Conservation (phyloP, 2,888 invertebrate genomes). For the Apamea anceps region DNA sequence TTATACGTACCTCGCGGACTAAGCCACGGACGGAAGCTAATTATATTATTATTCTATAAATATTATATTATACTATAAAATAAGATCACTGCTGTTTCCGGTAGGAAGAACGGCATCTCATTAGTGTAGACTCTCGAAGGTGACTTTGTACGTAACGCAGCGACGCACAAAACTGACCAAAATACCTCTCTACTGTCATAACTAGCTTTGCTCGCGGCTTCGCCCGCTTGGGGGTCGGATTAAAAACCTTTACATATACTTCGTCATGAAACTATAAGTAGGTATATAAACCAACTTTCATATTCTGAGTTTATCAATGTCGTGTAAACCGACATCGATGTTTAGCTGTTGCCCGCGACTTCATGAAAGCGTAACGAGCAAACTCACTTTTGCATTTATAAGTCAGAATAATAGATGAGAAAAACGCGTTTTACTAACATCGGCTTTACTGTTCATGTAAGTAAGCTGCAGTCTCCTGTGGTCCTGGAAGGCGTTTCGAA, state of each 20-base stretch:
- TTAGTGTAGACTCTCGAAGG: neutral
- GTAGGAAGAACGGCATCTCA: neutral
- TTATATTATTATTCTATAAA: too few species aligned
- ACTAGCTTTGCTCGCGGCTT: neutral
- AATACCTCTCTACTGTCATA: neutral
- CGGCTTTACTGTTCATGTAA: slow-evolving; percentile 88
- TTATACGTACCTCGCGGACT: too few species aligned
- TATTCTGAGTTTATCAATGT: neutral
- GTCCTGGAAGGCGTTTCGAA: slow-evolving; percentile 90
- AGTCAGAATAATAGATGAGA: neutral
- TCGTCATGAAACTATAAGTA: neutral
- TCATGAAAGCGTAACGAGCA: too few species aligned
- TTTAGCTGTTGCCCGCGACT: neutral
- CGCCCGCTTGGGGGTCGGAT: neutral
- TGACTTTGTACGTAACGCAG: neutral
- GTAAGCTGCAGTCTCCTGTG: slow-evolving; percentile 91
- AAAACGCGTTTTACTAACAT: slow-evolving; percentile 74
- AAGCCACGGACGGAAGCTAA: too few species aligned
- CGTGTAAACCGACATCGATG: neutral
- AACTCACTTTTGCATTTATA: neutral
- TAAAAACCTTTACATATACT: neutral
- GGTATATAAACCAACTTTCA: neutral
- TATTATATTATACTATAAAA: neutral
- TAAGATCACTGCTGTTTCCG: neutral
- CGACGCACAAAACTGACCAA: neutral